These are phyloP conservation scores for Phocoena sinus DNA, from an alignment of 2,113 vertebrate species.

Conservation along the genomic window DNA sequence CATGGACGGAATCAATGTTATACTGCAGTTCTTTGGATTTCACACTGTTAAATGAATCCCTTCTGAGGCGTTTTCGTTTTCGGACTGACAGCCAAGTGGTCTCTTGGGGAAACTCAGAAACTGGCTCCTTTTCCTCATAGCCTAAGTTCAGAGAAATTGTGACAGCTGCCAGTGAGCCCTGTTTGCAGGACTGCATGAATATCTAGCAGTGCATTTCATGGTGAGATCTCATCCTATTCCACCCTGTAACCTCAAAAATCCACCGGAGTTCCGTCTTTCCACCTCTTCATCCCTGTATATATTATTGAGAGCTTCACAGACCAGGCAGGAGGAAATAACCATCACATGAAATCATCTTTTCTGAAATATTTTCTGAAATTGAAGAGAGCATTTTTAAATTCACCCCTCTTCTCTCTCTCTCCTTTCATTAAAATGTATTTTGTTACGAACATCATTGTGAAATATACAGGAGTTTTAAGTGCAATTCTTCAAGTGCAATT, in stretches of 20 bases:
- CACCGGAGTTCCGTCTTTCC: not conserved
- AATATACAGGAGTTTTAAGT: not conserved
- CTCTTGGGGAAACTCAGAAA: slow-evolving; percentile 43
- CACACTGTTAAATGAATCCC: slow-evolving; percentile 42
- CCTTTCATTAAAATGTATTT: not conserved
- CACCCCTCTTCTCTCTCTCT: not conserved
- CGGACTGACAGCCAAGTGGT: slow-evolving; percentile 55
- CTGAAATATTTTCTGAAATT: not conserved
- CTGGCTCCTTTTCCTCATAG: slow-evolving; percentile 22
- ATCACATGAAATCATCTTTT: not conserved
- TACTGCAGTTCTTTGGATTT: slow-evolving; percentile 34
- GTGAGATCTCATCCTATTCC: not conserved
- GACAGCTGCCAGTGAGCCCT: slow-evolving; percentile 53
- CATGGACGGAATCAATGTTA: slow-evolving; percentile 56
- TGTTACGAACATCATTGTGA: not conserved
- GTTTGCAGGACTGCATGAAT: not conserved
- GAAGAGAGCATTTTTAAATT: not conserved
- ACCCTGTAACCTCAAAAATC: not conserved
- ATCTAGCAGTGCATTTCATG: not conserved
- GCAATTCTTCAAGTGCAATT: not conserved
- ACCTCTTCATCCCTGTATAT: accelerated
- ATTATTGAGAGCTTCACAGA: not conserved
- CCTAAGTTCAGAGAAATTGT: slow-evolving; percentile 32
- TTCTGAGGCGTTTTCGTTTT: slow-evolving; percentile 49
- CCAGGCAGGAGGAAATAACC: not conserved